Conservation (phyloP, 2,888 invertebrate genomes). For the Archips xylosteana region DNA sequence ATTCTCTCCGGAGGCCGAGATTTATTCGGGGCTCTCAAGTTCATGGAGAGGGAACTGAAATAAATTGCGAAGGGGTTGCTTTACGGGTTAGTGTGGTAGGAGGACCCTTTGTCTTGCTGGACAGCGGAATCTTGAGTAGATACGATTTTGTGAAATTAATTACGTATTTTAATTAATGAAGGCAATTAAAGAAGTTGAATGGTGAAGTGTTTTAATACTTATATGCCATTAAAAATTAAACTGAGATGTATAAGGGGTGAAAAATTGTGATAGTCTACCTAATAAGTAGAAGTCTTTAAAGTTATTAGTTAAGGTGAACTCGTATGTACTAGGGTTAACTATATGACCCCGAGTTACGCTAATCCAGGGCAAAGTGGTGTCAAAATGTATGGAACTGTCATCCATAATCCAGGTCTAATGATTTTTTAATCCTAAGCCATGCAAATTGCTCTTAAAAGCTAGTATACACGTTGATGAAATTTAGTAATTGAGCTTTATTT, state of each 20-base stretch:
- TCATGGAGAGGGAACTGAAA: slow-evolving; percentile 35
- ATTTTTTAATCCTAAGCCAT: too few species aligned
- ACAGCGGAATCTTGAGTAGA: slow-evolving; percentile 12
- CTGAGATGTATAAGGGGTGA: not conserved
- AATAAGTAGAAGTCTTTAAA: too few species aligned
- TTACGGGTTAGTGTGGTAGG: slow-evolving; percentile 15
- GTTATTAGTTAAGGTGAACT: too few species aligned
- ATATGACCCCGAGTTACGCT: too few species aligned
- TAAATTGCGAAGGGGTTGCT: slow-evolving; percentile 38
- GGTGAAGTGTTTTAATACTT: not conserved
- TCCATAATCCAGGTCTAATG: too few species aligned
- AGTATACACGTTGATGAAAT: too few species aligned
- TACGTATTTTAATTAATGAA: not conserved
- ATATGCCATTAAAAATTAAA: not conserved
- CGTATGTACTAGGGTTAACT: too few species aligned
- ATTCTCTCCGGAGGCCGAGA: slow-evolving; percentile 22
- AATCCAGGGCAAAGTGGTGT: too few species aligned
- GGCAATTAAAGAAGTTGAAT: not conserved
- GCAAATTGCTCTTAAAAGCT: too few species aligned
- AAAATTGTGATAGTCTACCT: too few species aligned
- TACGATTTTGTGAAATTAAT: slow-evolving; percentile 4
- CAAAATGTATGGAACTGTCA: too few species aligned
- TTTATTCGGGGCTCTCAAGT: slow-evolving; percentile 24
- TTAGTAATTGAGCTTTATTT: too few species aligned
- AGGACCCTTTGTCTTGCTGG: slow-evolving; percentile 13